Evolutionary conservation across 2,888 invertebrate genomes (phyloP).

Genomic region (Deladenus siricidicola): DNA sequence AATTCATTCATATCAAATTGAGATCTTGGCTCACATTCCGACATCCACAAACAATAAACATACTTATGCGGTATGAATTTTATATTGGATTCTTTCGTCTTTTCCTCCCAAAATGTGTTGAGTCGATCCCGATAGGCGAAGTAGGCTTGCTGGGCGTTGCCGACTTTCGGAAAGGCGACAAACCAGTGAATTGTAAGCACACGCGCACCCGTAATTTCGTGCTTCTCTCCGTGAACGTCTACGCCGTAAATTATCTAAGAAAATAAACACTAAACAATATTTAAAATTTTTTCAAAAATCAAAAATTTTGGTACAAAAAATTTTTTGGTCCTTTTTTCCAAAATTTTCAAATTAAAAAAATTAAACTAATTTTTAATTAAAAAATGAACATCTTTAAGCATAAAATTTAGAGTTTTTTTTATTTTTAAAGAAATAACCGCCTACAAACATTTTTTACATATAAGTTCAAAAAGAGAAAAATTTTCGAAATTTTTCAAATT

Average conservation of each 20-base stretch:
- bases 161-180: constrained; percentile 39
- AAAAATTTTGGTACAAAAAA: background rate
- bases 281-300: background rate
- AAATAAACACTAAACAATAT: no score
- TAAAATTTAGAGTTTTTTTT: background rate
- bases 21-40: no score
- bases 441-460: background rate
- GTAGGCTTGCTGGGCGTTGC: constrained; percentile 39
- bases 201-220: constrained; percentile 50
- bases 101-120: constrained; percentile 43
- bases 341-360: background rate
- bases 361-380: no score
- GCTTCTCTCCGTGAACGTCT: constrained; percentile 50
- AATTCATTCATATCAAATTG: no score
- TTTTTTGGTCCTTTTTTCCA: background rate
- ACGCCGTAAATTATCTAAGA: constrained; percentile 49
- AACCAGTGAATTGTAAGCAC: constrained; percentile 52
- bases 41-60: no score
- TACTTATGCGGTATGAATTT: constrained; percentile 52
- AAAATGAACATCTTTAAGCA: no score
- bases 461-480: background rate
- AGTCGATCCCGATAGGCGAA: constrained; percentile 39
- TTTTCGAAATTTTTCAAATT: background rate
- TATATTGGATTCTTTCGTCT: constrained; percentile 40
- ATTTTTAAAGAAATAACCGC: background rate